Evolutionary conservation across 2,797 vertebrate genomes (phyloP), one percentile per base, ranked within the genome.

Genomic region (Coilia nasus): DNA sequence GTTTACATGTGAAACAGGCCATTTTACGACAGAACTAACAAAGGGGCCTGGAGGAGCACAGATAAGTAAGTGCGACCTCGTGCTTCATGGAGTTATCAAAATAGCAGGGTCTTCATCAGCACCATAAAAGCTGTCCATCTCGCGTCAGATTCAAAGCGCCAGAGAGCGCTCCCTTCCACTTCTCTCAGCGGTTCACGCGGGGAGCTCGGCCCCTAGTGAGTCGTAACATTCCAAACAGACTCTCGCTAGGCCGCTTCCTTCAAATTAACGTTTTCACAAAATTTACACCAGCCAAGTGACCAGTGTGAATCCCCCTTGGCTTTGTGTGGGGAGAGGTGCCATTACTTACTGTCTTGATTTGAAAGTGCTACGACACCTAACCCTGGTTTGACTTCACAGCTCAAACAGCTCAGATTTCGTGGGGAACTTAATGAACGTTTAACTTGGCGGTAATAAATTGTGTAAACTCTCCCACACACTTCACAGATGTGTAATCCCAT

Each of bases 241-340:
- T 91, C 90, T 78, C 90, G 91, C 89, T 89, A 91, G 88, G 90
- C 86, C 87, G 88, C 90, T 94, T 92, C 91, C 92, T 91, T 92
- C 87, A 88, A 92, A 89, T 92, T 92, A 89, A 92, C 86, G 88
- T 90, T 88, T 91, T 82, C 88, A 91, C 75, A 93, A 78, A 78
- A 78, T 78, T 78, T 78, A 78, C 35, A 78, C 10, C 23, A 19
- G 35, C 71, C 17, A 19, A 84, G 50, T 78, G 71, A 78, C 71
- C 71, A 44, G 71, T 21, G 71, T 10, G 71, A 78, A 14, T 78
- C 71, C 44, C 71, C 71, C 90, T 64, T 59, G 83, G 71, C 71
- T 78, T 47, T 78, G 83, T 78, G 64, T 78, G 62, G 80, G 83
- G 86, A 67, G 31, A 81, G 50, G 21, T 28, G 14, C 6, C 10